Conservation (phyloP, 92 coral and sea anemone genomes). For the Micromussa lordhowensis region DNA sequence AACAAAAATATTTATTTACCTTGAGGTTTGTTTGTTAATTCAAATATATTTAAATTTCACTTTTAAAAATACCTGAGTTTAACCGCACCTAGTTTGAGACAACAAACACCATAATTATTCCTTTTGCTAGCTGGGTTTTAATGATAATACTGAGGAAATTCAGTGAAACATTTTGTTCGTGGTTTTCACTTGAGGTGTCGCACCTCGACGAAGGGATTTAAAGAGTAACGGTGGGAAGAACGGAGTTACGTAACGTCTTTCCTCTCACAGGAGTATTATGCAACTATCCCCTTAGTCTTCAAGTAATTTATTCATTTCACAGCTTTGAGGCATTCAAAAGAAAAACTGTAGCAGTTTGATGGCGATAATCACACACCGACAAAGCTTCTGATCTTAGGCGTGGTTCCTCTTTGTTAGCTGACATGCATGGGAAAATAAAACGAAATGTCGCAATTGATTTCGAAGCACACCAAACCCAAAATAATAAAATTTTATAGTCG, state of each 20-base stretch:
- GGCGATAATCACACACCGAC: neutral
- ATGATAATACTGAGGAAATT: neutral
- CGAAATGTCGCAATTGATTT: neutral
- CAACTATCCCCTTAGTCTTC: neutral
- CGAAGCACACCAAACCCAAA: neutral
- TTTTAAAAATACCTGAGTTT: neutral
- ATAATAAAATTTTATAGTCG: neutral
- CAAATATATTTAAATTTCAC: constrained; percentile 7
- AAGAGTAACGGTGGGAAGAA: too few species aligned
- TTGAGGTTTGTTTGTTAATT: constrained; percentile 21
- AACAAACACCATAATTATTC: neutral
- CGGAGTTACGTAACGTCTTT: too few species aligned
- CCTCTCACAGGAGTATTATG: too few species aligned
- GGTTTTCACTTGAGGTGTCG: neutral
- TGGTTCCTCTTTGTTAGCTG: neutral
- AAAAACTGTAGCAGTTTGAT: neutral
- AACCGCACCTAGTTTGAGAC: constrained; percentile 5
- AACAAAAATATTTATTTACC: constrained; percentile 23
- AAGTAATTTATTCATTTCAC: neutral
- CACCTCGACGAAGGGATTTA: too few species aligned
- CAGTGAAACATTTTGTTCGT: neutral
- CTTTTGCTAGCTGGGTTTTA: too few species aligned
- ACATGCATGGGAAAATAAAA: neutral
- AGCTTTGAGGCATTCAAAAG: neutral
- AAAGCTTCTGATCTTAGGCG: neutral